Evolutionary conservation across 2,113 vertebrate species (phyloP).

Genomic region (Heterochromis multidens): DNA sequence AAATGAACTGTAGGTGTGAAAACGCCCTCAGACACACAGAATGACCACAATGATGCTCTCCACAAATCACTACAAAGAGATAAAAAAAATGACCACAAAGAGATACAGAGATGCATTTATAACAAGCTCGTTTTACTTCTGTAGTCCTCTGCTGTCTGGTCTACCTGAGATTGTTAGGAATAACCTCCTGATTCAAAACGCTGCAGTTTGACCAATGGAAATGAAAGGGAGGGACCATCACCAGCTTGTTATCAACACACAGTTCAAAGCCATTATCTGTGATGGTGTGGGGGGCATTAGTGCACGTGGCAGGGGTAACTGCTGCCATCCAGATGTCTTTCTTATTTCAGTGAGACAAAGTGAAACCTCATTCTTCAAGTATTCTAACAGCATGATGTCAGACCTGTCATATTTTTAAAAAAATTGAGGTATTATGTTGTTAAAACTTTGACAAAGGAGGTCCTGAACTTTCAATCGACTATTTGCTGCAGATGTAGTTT

Average conservation of each 20-base stretch:
- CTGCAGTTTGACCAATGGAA: background rate
- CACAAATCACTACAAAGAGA: background rate
- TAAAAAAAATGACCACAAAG: background rate
- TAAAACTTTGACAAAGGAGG: background rate
- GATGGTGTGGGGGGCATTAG: background rate
- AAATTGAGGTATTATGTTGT: background rate
- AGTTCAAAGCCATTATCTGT: background rate
- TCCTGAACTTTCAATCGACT: background rate
- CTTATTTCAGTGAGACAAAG: background rate
- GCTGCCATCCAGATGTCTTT: no score
- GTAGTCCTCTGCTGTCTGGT: no score
- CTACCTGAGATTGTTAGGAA: background rate
- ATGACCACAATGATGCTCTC: background rate
- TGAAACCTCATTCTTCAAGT: background rate
- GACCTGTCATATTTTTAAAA: background rate
- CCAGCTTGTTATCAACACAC: background rate
- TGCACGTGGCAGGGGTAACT: background rate
- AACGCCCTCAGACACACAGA: background rate
- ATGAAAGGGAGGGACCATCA: background rate
- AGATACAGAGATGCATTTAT: background rate
- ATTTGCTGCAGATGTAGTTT: background rate
- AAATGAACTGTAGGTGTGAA: no score
- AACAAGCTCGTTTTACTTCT: background rate
- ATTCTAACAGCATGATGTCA: background rate
- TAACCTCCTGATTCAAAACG: background rate